Evolutionary conservation across 2,888 invertebrate species (phyloP), one percentile per base, ranked within the genome.

Genomic region (Temnothorax rugatulus): DNA sequence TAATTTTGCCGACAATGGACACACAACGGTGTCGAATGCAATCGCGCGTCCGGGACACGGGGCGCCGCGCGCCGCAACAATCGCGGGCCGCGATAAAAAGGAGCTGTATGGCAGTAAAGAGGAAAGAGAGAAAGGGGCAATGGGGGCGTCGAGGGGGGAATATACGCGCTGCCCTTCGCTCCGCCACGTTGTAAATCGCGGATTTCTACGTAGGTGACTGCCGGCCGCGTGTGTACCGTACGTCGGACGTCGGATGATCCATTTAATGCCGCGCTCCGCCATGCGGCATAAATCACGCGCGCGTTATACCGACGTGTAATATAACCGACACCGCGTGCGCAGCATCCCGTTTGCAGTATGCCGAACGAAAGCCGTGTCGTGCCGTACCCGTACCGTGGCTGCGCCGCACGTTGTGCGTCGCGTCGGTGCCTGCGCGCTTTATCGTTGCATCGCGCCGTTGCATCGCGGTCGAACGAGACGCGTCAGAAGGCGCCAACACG

Each of bases 301-400:
- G 89, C 87, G 91, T 91, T 91, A 91, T 87, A 91, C 91, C 90
- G 90, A 91, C 90, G 86, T 91, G 90, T 90, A 91, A 91, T 91
- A 91, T 91, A 91, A 91, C 91, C 90, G 85, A 89, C 91, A 87
- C 91, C 90, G 87, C 86, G 86, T 85, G 90, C 90, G 73, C 79
- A 79, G 79, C 79, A 71, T 81, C 79, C 59, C 73, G 73, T 87
- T 87, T 90, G 77, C 83, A 81, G 69, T 64, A 83, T 64, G 21
- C 79, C 75, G 89, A 79, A 64, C 86, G 79, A 79, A 71, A 76
- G 44, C 47, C 47, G 34, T 38, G 21, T n/a, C 21, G 41, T n/a
- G 18, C 44, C 29, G 57, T 47, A 13, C 21, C 44, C 50, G n/a
- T 47, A 25, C 68, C 29, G 38, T n/a, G 38, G 38, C 34, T 21